Evolutionary conservation across 2,888 invertebrate genomes (phyloP).

Genomic region (Carpatolechia fugitivella): DNA sequence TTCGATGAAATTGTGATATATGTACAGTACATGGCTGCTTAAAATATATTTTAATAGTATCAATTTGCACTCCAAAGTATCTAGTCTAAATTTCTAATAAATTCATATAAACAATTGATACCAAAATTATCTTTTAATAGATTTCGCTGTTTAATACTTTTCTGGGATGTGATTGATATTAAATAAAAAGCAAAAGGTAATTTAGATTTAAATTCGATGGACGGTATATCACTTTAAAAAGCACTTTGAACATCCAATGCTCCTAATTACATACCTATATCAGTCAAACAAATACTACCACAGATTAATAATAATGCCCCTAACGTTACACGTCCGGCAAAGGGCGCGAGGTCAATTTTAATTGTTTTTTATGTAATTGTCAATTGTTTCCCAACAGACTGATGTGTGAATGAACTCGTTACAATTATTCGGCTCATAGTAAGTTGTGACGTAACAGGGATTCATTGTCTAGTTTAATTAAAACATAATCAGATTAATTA

Average conservation of each 20-base stretch:
- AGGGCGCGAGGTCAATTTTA: slow-evolving; percentile 65
- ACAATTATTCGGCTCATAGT: slow-evolving; percentile 21
- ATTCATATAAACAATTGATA: too few relatives aligned
- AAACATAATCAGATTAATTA: slow-evolving; percentile 3
- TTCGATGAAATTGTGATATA: not conserved
- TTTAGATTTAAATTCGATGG: too few relatives aligned
- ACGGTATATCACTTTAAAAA: too few relatives aligned
- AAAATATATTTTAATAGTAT: too few relatives aligned
- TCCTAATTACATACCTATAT: not conserved
- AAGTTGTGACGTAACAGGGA: not conserved
- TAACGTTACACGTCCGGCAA: slow-evolving; percentile 48
- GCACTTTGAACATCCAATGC: not conserved
- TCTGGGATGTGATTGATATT: too few relatives aligned
- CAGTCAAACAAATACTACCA: not conserved
- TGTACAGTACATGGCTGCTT: too few relatives aligned
- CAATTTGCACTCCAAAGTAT: too few relatives aligned
- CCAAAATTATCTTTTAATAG: too few relatives aligned
- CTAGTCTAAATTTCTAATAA: too few relatives aligned
- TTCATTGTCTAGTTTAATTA: slow-evolving; percentile 7
- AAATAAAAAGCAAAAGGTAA: too few relatives aligned
- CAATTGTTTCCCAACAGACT: slow-evolving; percentile 54
- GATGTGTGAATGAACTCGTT: slow-evolving; percentile 63
- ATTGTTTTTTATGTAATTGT: slow-evolving; percentile 71
- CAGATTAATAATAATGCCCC: slow-evolving; percentile 2
- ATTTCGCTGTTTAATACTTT: too few relatives aligned